Evolutionary conservation across 2,888 invertebrate species (phyloP).

Genomic region (Athalia cordata): DNA sequence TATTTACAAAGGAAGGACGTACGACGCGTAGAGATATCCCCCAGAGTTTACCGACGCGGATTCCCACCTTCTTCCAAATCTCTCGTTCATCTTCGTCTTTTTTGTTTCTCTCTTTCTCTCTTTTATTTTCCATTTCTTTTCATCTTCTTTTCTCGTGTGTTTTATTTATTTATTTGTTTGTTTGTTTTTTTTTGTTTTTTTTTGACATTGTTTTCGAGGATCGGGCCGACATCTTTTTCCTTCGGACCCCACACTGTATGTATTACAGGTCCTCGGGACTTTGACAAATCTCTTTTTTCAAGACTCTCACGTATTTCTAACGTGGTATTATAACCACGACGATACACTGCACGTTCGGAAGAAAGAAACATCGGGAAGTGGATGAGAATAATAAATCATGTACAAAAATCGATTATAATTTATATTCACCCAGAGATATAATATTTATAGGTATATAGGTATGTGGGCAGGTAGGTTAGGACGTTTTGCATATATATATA

Average conservation of each 20-base stretch:
- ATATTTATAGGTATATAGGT: too few relatives aligned
- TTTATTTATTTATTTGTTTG: too few relatives aligned
- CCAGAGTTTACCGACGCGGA: constrained; percentile 17
- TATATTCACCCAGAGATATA: background rate
- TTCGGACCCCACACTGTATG: too few relatives aligned
- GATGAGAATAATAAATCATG: background rate
- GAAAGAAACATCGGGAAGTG: background rate
- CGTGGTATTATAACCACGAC: background rate
- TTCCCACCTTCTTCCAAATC: constrained; percentile 10
- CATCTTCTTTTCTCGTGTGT: too few relatives aligned
- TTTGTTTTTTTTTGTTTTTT: too few relatives aligned
- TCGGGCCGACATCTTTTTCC: too few relatives aligned
- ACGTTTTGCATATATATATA: too few relatives aligned
- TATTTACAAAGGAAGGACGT: constrained; percentile 21
- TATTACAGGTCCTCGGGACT: background rate
- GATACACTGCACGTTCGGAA: background rate
- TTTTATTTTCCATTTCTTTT: too few relatives aligned
- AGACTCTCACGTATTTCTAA: background rate
- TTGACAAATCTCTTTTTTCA: constrained; percentile 35
- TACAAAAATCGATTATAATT: background rate
- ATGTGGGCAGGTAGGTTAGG: too few relatives aligned
- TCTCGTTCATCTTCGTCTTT: background rate
- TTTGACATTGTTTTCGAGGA: too few relatives aligned
- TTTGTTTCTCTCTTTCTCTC: background rate
- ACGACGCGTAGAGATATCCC: background rate